Evolutionary conservation across 2,113 vertebrate genomes (phyloP).

Genomic region (Eulemur macaco): DNA sequence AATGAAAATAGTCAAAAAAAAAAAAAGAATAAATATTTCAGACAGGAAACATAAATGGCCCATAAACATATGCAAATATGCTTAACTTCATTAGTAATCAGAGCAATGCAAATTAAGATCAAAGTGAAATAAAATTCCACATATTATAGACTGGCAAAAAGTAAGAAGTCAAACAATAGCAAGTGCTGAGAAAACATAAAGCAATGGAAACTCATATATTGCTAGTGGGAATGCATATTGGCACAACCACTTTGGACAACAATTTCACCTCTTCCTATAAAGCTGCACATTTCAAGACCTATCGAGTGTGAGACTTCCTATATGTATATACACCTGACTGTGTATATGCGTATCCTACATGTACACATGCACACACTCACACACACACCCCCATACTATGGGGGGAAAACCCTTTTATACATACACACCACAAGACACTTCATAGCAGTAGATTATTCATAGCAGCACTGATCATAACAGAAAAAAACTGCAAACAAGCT

Average conservation of each 20-base stretch:
- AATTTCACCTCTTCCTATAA: background rate
- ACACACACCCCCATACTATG: too few relatives aligned
- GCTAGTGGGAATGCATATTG: background rate
- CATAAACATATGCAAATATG: slow-evolving; percentile 10
- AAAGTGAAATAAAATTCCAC: background rate
- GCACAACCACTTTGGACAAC: background rate
- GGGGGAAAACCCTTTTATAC: background rate
- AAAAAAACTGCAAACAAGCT: background rate
- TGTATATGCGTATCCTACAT: background rate
- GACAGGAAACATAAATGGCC: background rate
- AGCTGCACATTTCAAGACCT: background rate
- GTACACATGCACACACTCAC: background rate
- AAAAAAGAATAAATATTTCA: background rate
- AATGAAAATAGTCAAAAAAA: background rate
- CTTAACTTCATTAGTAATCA: slow-evolving; percentile 32
- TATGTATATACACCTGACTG: background rate
- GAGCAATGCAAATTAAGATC: background rate
- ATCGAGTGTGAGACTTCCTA: background rate
- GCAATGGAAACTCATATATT: slow-evolving; percentile 30
- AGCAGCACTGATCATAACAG: background rate
- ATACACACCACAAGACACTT: background rate
- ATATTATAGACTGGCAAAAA: background rate
- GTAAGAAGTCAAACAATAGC: background rate
- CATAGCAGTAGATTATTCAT: background rate
- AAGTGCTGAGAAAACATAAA: slow-evolving; percentile 8